Conservation (phyloP, 2,888 invertebrate species). For the Bedellia somnulentella region DNA sequence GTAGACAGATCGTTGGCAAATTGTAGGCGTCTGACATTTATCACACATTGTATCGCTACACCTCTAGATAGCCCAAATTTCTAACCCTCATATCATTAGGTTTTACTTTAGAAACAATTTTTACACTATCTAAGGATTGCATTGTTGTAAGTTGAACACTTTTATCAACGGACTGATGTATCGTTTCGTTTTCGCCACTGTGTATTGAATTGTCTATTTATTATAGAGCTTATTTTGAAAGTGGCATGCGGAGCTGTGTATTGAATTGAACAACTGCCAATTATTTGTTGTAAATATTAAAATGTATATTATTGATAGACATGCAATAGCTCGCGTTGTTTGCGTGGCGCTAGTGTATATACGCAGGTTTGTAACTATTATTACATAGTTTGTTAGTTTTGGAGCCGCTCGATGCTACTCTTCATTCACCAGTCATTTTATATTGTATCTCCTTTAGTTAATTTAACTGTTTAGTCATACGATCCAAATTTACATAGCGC, state of each 20-base stretch:
- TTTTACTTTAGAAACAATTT: constrained; percentile 53
- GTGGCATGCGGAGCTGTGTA: constrained; percentile 35
- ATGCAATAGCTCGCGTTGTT: constrained; percentile 36
- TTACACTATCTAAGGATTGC: constrained; percentile 18
- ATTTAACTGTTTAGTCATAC: too few relatives aligned
- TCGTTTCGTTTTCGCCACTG: constrained; percentile 23
- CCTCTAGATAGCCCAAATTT: constrained; percentile 55
- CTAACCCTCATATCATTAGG: constrained; percentile 58
- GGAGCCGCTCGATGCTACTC: too few relatives aligned
- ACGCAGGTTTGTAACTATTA: constrained; percentile 42
- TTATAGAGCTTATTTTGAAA: too few relatives aligned
- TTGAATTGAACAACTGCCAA: constrained; percentile 34
- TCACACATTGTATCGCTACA: too few relatives aligned
- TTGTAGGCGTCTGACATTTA: too few relatives aligned
- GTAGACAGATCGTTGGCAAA: too few relatives aligned
- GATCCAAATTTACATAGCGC: too few relatives aligned
- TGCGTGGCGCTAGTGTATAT: constrained; percentile 46
- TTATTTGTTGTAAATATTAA: constrained; percentile 50
- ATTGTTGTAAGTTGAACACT: constrained; percentile 31
- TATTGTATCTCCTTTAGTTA: too few relatives aligned
- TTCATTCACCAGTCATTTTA: too few relatives aligned
- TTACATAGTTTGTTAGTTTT: constrained; percentile 52
- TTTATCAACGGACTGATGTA: constrained; percentile 26
- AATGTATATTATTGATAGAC: constrained; percentile 34
- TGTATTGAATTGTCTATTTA: constrained; percentile 39